Percentiles rank a stretch among this genome's conserved stretches.
Evolutionary conservation across 2,113 vertebrate species (phyloP).

Genomic region (Carettochelys insculpta): DNA sequence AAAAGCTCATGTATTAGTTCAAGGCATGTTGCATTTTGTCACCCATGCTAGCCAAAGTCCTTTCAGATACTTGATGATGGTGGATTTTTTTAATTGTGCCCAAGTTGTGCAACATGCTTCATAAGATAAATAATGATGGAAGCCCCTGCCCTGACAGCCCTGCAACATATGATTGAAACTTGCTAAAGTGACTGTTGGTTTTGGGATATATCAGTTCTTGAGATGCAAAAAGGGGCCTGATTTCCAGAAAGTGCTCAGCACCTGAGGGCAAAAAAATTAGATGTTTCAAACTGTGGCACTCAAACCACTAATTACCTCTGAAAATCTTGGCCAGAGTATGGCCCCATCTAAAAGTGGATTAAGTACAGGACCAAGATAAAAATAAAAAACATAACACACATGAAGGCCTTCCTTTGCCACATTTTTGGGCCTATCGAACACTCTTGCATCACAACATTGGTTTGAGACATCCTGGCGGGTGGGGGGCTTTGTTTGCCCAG

Average conservation of each 20-base stretch:
- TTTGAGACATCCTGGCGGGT: neutral
- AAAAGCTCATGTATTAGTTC: neutral
- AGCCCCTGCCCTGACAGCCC: neutral
- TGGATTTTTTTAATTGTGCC: neutral
- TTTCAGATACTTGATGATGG: neutral
- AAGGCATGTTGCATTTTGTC: neutral
- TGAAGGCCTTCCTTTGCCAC: neutral
- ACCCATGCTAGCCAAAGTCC: neutral
- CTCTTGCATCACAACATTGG: neutral
- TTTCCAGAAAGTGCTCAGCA: neutral
- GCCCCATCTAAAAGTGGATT: neutral
- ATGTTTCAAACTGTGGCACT: neutral
- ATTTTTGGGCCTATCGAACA: neutral
- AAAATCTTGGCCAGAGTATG: neutral
- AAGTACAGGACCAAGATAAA: neutral
- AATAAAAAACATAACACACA: neutral
- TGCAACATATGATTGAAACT: neutral
- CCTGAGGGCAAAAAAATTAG: neutral
- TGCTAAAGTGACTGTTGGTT: neutral
- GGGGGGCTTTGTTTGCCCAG: neutral
- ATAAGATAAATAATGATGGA: neutral
- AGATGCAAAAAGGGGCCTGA: fast-evolving
- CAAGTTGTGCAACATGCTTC: neutral
- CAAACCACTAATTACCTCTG: neutral
- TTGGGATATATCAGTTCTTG: neutral